Evolutionary conservation across 2,888 invertebrate species (phyloP).

Genomic region (Aquatica leii): DNA sequence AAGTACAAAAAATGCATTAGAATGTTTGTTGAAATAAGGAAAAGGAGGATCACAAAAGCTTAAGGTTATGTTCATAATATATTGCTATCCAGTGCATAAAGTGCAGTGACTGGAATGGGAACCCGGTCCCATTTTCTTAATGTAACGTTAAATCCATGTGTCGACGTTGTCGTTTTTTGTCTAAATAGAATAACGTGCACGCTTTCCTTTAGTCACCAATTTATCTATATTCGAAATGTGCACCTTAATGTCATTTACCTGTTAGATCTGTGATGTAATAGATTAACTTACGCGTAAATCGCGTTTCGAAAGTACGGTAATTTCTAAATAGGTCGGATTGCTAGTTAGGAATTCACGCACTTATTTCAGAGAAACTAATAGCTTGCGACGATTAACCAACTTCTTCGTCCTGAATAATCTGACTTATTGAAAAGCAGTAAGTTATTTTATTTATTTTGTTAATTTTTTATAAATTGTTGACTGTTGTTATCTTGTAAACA

Average conservation of each 20-base stretch:
- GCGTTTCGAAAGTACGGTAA: constrained; percentile 48
- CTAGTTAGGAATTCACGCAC: constrained; percentile 34
- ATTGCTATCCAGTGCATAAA: constrained; percentile 59
- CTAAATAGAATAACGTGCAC: constrained; percentile 8
- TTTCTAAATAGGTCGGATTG: constrained; percentile 47
- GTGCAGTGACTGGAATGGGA: constrained; percentile 55
- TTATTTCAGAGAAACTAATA: constrained; percentile 16
- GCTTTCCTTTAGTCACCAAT: not conserved
- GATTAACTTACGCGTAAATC: constrained; percentile 44
- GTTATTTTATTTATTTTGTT: no score
- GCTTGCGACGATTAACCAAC: not conserved
- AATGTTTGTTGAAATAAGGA: not conserved
- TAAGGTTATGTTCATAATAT: constrained; percentile 46
- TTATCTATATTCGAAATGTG: constrained; percentile 20
- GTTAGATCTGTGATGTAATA: constrained; percentile 53
- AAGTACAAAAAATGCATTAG: constrained; percentile 33
- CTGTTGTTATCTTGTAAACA: no score
- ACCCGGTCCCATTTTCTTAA: constrained; percentile 54
- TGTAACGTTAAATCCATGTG: constrained; percentile 55
- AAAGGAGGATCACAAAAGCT: constrained; percentile 1
- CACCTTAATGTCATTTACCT: constrained; percentile 37
- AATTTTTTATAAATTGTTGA: no score
- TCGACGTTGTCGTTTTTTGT: constrained; percentile 43
- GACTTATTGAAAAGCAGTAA: no score
- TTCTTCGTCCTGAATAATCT: no score